Conservation (phyloP, 2,113 vertebrate species). For the Protobothrops mucrosquamatus region DNA sequence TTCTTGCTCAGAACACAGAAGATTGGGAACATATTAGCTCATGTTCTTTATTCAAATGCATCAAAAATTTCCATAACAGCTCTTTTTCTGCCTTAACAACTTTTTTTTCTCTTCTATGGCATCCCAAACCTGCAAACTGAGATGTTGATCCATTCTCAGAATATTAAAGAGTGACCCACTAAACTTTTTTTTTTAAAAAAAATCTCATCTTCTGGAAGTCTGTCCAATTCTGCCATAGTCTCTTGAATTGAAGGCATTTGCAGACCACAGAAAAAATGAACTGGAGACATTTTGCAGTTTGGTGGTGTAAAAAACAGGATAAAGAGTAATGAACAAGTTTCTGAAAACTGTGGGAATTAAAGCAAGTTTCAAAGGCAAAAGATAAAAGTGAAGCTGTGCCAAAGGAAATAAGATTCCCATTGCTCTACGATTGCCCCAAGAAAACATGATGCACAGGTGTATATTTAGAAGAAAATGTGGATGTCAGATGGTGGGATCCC, state of each 20-base stretch:
- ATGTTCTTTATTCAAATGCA: background rate
- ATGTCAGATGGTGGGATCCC: slow-evolving; percentile 48
- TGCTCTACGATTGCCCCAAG: slow-evolving; percentile 37
- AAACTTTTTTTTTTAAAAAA: background rate
- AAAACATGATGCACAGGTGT: slow-evolving; percentile 45
- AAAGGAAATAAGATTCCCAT: slow-evolving; percentile 43
- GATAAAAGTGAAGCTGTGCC: slow-evolving; percentile 27
- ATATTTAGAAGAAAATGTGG: slow-evolving; percentile 38
- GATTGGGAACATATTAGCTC: background rate
- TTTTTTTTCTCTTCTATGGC: background rate
- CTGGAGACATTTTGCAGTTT: background rate
- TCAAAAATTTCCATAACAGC: background rate
- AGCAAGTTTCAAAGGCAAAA: slow-evolving; percentile 25
- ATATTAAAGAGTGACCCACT: background rate
- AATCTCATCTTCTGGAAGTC: background rate
- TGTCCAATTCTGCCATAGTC: background rate
- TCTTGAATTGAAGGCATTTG: background rate
- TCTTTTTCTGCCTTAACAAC: background rate
- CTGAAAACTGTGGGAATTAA: slow-evolving; percentile 23
- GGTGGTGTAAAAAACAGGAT: slow-evolving; percentile 2
- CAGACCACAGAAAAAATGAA: background rate
- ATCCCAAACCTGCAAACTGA: background rate
- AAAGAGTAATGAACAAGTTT: slow-evolving; percentile 16
- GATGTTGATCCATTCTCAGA: background rate
- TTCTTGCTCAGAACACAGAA: background rate